These are phyloP conservation scores for Cryptomyrus ogoouensis DNA, from an alignment of 2,113 vertebrate genomes.

Conservation along the genomic window DNA sequence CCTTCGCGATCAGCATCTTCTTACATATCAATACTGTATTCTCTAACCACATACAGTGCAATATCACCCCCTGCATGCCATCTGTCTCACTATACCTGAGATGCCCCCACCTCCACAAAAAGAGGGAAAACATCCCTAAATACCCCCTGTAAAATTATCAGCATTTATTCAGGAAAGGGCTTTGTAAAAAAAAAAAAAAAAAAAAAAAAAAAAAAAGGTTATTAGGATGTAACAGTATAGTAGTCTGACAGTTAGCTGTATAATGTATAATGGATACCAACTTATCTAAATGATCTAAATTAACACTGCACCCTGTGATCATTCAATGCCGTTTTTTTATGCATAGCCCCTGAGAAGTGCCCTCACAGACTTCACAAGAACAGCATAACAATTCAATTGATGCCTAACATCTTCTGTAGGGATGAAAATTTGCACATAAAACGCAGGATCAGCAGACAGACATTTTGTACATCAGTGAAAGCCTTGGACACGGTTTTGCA, in stretches of 20 bases:
- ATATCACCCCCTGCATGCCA: background rate
- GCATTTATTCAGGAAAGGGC: background rate
- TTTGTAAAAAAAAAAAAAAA: background rate
- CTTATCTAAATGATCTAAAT: background rate
- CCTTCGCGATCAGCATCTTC: background rate
- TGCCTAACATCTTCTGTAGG: background rate
- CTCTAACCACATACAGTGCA: background rate
- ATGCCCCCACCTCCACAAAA: background rate
- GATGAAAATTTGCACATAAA: background rate
- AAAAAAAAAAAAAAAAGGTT: background rate
- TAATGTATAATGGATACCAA: background rate
- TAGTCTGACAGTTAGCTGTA: background rate
- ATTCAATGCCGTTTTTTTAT: background rate
- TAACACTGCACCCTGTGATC: background rate
- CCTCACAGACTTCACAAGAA: background rate
- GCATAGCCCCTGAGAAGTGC: background rate
- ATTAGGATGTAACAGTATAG: background rate
- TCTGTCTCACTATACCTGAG: background rate
- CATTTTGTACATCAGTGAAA: background rate
- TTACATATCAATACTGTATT: background rate
- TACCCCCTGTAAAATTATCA: background rate
- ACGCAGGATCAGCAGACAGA: background rate
- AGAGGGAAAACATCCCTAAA: background rate
- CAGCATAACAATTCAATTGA: background rate
- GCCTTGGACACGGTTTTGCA: background rate